A percentile compares a stretch with the other conserved stretches of the same genome.
Evolutionary conservation across 2,797 vertebrate genomes (phyloP).

Genomic region (Chiroxiphia lanceolata): DNA sequence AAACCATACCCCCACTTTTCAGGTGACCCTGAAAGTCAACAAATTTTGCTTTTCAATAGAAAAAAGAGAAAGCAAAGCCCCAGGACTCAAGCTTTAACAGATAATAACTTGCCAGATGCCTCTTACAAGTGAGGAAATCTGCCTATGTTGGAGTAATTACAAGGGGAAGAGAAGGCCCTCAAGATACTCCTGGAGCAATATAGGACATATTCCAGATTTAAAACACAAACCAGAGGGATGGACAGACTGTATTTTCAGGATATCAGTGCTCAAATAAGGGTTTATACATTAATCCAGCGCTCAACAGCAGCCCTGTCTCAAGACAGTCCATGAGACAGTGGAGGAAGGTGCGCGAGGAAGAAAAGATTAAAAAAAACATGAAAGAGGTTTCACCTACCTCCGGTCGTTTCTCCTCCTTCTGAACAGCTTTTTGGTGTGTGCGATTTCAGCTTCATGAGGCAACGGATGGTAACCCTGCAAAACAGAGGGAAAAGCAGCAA

Average conservation of each 20-base stretch:
- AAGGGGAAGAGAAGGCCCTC: background rate
- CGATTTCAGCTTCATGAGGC: constrained; percentile 94
- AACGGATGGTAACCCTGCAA: constrained; percentile 88
- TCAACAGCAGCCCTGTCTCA: background rate
- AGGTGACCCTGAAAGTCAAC: background rate
- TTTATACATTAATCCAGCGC: background rate
- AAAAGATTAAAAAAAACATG: background rate
- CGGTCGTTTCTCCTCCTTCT: constrained; percentile 90
- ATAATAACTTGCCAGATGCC: background rate
- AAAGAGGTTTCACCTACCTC: constrained; percentile 77
- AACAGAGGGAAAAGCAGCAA: background rate
- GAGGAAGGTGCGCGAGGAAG: background rate
- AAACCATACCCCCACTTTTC: background rate
- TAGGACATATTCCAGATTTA: background rate
- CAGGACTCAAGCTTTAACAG: background rate
- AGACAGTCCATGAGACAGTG: fast-evolving
- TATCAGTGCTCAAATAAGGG: background rate
- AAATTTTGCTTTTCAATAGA: background rate
- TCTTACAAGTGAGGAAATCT: background rate
- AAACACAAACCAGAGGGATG: background rate
- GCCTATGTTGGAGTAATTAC: background rate
- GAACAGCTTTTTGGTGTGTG: constrained; percentile 97
- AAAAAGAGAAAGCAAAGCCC: background rate
- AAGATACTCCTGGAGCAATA: background rate
- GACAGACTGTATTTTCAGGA: background rate